phyloP scores from a whole-genome alignment of 2,888 invertebrate genomes.

The Aplocera efformata region DNA sequence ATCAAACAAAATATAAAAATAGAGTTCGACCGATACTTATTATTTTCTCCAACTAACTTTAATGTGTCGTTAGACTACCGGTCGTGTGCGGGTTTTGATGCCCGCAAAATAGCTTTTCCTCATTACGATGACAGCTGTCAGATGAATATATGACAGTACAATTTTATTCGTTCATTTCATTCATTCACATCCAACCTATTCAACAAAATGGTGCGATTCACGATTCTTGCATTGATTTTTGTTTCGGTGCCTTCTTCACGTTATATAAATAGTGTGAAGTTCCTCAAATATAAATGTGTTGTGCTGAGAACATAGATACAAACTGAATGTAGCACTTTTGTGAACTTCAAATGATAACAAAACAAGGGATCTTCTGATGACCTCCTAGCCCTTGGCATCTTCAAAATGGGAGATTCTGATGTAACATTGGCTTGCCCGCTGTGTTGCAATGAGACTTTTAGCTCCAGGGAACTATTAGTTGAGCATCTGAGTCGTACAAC shows the following conservation, averaged over 20 bases:
- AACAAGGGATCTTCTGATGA: constrained; percentile 32
- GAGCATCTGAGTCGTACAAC: constrained; percentile 71
- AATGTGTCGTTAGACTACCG: too few species aligned
- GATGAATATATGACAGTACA: neutral
- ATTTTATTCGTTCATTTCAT: neutral
- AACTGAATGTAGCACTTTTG: constrained; percentile 53
- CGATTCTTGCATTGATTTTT: constrained; percentile 27
- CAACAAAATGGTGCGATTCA: constrained; percentile 26
- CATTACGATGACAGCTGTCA: neutral
- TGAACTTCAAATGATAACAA: constrained; percentile 47
- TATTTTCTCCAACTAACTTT: too few species aligned
- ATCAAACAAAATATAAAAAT: too few species aligned
- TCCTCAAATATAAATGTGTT: constrained; percentile 59
- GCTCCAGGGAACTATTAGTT: constrained; percentile 75
- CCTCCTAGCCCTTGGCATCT: constrained; percentile 12
- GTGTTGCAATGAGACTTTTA: constrained; percentile 83
- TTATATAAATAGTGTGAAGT: constrained; percentile 70
- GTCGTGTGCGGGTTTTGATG: too few species aligned
- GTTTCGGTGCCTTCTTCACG: constrained; percentile 56
- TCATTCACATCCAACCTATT: neutral
- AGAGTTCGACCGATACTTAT: too few species aligned
- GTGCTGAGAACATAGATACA: constrained; percentile 62
- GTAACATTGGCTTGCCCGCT: constrained; percentile 79
- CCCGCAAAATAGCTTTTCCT: too few species aligned
- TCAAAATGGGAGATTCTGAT: constrained; percentile 69